Conservation (phyloP, 2,113 vertebrate genomes). For the Chaenocephalus aceratus region DNA sequence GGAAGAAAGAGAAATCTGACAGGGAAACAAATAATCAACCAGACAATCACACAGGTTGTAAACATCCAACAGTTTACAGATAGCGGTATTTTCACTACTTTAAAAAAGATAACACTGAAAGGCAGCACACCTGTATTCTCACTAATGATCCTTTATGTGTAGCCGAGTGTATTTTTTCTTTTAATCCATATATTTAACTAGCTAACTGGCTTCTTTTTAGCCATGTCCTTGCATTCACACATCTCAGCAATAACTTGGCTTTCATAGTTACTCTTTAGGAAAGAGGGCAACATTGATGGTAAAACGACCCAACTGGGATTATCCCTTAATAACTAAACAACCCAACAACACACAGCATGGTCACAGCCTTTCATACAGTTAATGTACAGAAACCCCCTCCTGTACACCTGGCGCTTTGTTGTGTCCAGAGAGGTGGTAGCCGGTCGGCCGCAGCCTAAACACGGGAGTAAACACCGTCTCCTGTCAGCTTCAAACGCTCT, state of each 20-base stretch:
- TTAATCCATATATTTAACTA: background rate
- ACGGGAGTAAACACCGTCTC: constrained; percentile 52
- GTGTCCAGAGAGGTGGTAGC: constrained; percentile 42
- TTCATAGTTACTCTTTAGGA: background rate
- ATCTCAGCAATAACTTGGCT: background rate
- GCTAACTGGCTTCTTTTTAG: background rate
- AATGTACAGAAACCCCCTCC: background rate
- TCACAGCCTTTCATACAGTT: background rate
- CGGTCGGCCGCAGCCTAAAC: constrained; percentile 42
- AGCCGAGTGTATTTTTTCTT: background rate
- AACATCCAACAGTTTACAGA: background rate
- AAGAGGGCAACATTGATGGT: background rate
- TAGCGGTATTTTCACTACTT: background rate
- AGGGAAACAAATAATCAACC: background rate
- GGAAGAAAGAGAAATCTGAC: background rate
- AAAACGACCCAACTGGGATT: background rate
- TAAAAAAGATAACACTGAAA: background rate
- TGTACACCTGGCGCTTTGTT: constrained; percentile 77
- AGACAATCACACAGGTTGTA: background rate
- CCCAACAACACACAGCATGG: background rate
- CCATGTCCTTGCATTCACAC: background rate
- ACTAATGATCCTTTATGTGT: background rate
- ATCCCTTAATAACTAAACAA: background rate
- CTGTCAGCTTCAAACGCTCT: constrained; percentile 76
- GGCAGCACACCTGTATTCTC: background rate